Evolutionary conservation across 2,113 vertebrate species (phyloP), one percentile per base, ranked within the genome.

Genomic region (Macheiramphus alcinus): DNA sequence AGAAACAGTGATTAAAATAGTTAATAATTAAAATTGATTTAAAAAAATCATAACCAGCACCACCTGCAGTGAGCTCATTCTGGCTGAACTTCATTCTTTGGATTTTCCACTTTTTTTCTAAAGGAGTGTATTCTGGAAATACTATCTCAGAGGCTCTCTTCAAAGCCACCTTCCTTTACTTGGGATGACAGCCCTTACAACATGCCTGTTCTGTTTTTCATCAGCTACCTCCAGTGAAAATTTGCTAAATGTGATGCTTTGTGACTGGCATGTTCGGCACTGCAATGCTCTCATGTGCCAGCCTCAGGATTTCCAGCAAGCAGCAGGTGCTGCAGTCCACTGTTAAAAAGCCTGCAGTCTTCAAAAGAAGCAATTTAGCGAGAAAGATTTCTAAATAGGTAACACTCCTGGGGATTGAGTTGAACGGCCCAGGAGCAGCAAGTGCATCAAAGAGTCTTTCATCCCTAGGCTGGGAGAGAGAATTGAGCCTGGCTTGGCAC

Each of bases 331-430:
- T 94, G 75, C 73, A 68, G 52, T 52, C 59, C 19, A 15, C 72
- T 91, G 38, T 43, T 78, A 52, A 91, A 90, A 93, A 94, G 68
- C 65, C 90, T 94, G 80, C 52, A 78, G 72, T 45, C 48, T 86
- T 93, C 83, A 86, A 95, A 94, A 50, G 65, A 68, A 95, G 66
- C 70, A 81, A 86, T 85, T 84, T 72, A 89, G 52, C 14, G 31
- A 91, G 65, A 91, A 75, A 85, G 47, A 48, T 61, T 83, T 86
- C 79, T 74, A 16, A 96, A 81, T 32, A 92, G 43, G 1, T 61
- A 72, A 75, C 32, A 34, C n/a, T 25, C 13, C 42, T 27, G 86
- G 53, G 34, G 65, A 68, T n/a, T 62, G 85, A 82, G 66, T 1
- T 62, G 71, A 88, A 52, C 5, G 9, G 73, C 72, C n/a, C 82